Percentiles rank a stretch among this genome's conserved stretches.
phyloP scores from a whole-genome alignment of 2,797 vertebrate genomes.

The Tragelaphus eurycerus region DNA sequence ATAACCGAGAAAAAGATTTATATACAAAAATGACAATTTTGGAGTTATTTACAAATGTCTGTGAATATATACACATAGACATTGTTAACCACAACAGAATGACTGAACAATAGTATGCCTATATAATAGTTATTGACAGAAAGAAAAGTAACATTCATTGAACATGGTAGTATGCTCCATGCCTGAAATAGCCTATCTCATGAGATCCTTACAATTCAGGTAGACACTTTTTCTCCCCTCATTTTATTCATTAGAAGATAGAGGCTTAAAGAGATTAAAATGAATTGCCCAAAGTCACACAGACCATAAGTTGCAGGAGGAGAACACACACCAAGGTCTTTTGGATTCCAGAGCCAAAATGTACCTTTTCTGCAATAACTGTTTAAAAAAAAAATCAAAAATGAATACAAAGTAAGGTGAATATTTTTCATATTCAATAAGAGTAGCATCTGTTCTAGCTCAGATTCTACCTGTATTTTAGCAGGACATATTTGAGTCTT shows the following conservation, averaged over 20 bases:
- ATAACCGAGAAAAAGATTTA: background rate
- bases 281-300: background rate
- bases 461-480: background rate
- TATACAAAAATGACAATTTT: background rate
- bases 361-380: background rate
- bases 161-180: background rate
- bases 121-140: background rate
- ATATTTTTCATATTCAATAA: background rate
- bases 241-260: slow-evolving; percentile 26
- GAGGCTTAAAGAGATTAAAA: background rate
- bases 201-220: background rate
- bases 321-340: background rate
- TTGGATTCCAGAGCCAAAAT: background rate
- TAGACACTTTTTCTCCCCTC: background rate
- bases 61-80: background rate
- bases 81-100: background rate
- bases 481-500: background rate
- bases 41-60: background rate
- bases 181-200: background rate
- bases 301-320: background rate
- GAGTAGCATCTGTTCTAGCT: background rate
- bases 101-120: background rate
- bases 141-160: background rate
- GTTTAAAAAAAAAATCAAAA: background rate
- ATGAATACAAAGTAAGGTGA: background rate